Percentiles rank a stretch among this genome's conserved stretches.
These are phyloP conservation scores for Idaea dimidiata DNA, from an alignment of 2,888 invertebrate genomes.

Conservation along the genomic window DNA sequence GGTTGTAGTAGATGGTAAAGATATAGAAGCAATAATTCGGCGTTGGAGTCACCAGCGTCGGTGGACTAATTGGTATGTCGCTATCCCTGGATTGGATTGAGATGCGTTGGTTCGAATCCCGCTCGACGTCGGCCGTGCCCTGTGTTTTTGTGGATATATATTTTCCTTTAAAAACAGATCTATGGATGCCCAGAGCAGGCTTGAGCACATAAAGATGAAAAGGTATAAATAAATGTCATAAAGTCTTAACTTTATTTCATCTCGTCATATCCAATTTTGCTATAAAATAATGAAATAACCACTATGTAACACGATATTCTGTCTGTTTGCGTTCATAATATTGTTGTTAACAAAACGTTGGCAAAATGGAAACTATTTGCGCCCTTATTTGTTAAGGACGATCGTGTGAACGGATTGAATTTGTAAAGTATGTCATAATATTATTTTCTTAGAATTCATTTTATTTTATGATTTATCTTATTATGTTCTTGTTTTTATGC, in stretches of 20 bases:
- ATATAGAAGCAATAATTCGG: too few relatives aligned
- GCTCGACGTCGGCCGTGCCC: too few relatives aligned
- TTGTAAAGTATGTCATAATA: background rate
- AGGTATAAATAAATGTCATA: background rate
- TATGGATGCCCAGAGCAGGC: too few relatives aligned
- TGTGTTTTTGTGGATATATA: too few relatives aligned
- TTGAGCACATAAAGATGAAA: too few relatives aligned
- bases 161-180: too few relatives aligned
- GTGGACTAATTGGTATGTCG: too few relatives aligned
- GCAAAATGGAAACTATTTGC: background rate
- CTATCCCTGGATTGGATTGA: too few relatives aligned
- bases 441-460: background rate
- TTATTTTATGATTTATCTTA: background rate
- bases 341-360: background rate
- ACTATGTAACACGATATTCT: background rate
- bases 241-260: background rate
- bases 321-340: background rate
- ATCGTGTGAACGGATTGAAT: background rate
- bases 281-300: background rate
- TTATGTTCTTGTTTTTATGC: background rate
- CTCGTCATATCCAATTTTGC: background rate
- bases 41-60: too few relatives aligned
- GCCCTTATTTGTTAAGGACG: background rate
- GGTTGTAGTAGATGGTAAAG: too few relatives aligned
- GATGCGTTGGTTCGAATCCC: too few relatives aligned